Conservation (phyloP, 2,888 invertebrate species). For the Cheilosia scutellata region DNA sequence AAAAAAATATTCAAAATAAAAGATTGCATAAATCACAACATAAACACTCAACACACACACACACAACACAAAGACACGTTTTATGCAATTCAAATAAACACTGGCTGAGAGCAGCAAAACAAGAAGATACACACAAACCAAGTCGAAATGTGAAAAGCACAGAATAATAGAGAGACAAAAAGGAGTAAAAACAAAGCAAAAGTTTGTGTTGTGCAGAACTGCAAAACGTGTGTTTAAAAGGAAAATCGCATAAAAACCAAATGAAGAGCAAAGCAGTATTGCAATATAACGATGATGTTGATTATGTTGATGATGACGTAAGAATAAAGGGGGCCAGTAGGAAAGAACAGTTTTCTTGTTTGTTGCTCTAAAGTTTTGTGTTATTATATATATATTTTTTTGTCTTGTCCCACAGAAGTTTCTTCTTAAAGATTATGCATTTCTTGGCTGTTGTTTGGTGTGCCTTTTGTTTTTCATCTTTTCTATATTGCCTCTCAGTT, state of each 20-base stretch:
- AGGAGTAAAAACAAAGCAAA: conserved; percentile 21
- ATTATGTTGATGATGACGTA: conserved; percentile 64
- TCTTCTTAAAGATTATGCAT: conserved; percentile 48
- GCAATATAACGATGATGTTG: conserved; percentile 54
- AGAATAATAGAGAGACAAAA: conserved; percentile 43
- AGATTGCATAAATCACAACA: conserved; percentile 72
- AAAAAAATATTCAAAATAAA: conserved; percentile 7
- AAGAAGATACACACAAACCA: conserved; percentile 22
- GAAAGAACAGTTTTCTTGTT: conserved; percentile 73
- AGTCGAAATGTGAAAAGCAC: conserved; percentile 43
- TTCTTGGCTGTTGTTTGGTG: conserved; percentile 27
- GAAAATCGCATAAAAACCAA: conserved; percentile 37
- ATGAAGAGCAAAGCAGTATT: conserved; percentile 47
- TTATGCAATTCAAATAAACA: conserved; percentile 65
- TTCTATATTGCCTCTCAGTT: conserved; percentile 10
- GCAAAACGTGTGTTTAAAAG: conserved; percentile 62
- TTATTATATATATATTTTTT: not conserved
- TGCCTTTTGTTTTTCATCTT: conserved; percentile 39
- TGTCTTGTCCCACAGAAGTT: conserved; percentile 43
- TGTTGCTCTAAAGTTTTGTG: conserved; percentile 53
- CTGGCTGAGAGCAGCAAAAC: conserved; percentile 3
- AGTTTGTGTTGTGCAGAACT: conserved; percentile 56
- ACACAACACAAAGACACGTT: conserved; percentile 49
- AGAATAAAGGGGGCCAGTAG: conserved; percentile 74
- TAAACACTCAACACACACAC: conserved; percentile 29